Conservation (phyloP, 2,888 invertebrate genomes). For the Malthinus seriepunctatus region DNA sequence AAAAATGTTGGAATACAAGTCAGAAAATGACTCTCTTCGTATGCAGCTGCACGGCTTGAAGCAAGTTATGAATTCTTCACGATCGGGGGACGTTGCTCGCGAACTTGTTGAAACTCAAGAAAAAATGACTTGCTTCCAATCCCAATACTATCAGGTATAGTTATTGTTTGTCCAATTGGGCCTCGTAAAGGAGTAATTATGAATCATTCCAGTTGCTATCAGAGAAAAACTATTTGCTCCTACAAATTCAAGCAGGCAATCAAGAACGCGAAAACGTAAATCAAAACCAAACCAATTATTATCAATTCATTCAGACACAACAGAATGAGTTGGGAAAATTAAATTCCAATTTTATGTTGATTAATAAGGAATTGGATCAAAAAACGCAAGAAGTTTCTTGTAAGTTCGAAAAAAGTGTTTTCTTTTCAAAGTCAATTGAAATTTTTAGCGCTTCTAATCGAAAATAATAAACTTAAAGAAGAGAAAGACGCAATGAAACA, state of each 20-base stretch:
- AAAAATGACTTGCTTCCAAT: constrained; percentile 40
- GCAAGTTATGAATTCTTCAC: constrained; percentile 41
- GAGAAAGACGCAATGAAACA: constrained; percentile 47
- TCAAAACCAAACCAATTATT: constrained; percentile 35
- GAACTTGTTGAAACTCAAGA: constrained; percentile 45
- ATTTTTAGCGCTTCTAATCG: constrained; percentile 43
- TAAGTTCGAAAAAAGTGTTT: constrained; percentile 16
- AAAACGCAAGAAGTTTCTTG: constrained; percentile 43
- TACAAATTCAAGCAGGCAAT: constrained; percentile 32
- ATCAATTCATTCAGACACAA: constrained; percentile 40
- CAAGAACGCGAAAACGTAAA: constrained; percentile 31
- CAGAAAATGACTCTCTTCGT: constrained; percentile 41
- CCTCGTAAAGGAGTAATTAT: background rate
- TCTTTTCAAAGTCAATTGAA: background rate
- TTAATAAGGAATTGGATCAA: constrained; percentile 42
- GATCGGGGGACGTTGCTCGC: constrained; percentile 45
- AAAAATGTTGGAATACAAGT: constrained; percentile 35
- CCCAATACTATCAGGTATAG: constrained; percentile 41
- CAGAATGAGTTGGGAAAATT: constrained; percentile 40
- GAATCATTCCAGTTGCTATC: constrained; percentile 29
- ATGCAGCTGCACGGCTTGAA: constrained; percentile 44
- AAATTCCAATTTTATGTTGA: constrained; percentile 33
- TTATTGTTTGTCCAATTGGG: background rate
- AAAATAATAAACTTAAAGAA: constrained; percentile 47
- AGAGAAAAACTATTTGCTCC: constrained; percentile 34